Evolutionary conservation across 2,113 vertebrate genomes (phyloP), one percentile per base, ranked within the genome.

Genomic region (Xiphorhynchus elegans): DNA sequence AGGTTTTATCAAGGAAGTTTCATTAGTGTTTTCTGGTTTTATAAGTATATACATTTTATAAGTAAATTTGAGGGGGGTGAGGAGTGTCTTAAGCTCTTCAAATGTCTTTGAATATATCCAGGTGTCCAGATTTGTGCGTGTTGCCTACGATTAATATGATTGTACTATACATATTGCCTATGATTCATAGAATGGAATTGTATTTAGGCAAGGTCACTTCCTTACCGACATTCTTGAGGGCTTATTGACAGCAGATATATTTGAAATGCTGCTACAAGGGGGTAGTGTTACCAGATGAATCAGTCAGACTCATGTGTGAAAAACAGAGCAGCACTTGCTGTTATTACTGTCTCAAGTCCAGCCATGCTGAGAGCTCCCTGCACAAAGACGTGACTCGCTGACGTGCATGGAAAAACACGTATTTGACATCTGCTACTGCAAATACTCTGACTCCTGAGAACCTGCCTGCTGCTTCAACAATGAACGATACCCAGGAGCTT

Each of bases 311-410:
- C 24, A 7, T 60, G 20, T 66, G 89, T 56, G 11, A 37, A 53
- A 66, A 86, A 4, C 42, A 89, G 55, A 44, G n/a, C 47, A 49
- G 44, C 28, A 5, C 35, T 82, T 76, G 53, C 73, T 63, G 21
- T 46, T 63, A 1, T 2, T 20, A 1, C 15, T 2, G 1, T 33
- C 21, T 59, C 17, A 67, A 70, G 60, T 67, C 55, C 60, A 77
- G 59, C 69, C 73, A 7, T 0, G 0, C 20, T 1, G 1, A 14
- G 82, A 86, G 47, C 33, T 73, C 17, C 23, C 40, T 11, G 56
- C 0, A 1, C 1, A 3, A 37, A 35, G 69, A 50, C 2, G 7
- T 63, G 73, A 49, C 44, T 81, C 0, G 1, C 46, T 18, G 52
- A 28, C 1, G 1, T 52, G 33, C 52, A 75, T 84, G 84, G 52